A percentile compares a stretch with the other conserved stretches of the same genome.
Conservation (phyloP, 2,797 vertebrate species). For the Agapornis canus region DNA sequence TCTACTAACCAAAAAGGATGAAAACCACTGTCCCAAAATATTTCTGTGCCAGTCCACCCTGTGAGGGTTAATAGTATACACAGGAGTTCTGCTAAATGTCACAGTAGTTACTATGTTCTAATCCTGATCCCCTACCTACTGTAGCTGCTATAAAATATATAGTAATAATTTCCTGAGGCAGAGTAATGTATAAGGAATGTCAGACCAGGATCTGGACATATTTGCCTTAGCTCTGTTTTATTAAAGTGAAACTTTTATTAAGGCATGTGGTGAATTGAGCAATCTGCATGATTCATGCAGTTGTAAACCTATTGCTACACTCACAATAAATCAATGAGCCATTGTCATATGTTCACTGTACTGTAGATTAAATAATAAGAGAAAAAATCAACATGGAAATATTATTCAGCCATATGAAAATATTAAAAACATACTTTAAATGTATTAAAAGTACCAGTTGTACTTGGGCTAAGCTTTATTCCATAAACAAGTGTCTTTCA, state of each 20-base stretch:
- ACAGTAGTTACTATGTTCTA: conserved; percentile 83
- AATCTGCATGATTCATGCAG: conserved; percentile 82
- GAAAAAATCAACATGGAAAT: conserved; percentile 75
- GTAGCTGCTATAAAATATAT: conserved; percentile 86
- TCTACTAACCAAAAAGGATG: background rate
- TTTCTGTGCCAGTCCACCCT: conserved; percentile 26
- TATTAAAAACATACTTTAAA: conserved; percentile 71
- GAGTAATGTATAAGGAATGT: conserved; percentile 86
- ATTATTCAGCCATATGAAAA: conserved; percentile 75
- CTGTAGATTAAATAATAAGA: conserved; percentile 72
- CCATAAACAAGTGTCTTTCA: conserved; percentile 32
- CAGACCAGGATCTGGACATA: conserved; percentile 81
- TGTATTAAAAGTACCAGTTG: conserved; percentile 60
- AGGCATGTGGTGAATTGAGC: conserved; percentile 84
- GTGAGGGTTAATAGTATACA: conserved; percentile 72
- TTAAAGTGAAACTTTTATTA: conserved; percentile 87
- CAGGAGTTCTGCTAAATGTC: conserved; percentile 83
- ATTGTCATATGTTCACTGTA: conserved; percentile 74
- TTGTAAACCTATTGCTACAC: conserved; percentile 80
- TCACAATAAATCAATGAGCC: conserved; percentile 80
- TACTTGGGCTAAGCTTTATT: conserved; percentile 54
- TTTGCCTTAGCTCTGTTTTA: conserved; percentile 83
- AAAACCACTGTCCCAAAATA: background rate
- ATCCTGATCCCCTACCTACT: conserved; percentile 83
- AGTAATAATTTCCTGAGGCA: conserved; percentile 87